Evolutionary conservation across 2,888 invertebrate genomes (phyloP), one percentile per base, ranked within the genome.

Genomic region (Leptinotarsa rubiginosa): DNA sequence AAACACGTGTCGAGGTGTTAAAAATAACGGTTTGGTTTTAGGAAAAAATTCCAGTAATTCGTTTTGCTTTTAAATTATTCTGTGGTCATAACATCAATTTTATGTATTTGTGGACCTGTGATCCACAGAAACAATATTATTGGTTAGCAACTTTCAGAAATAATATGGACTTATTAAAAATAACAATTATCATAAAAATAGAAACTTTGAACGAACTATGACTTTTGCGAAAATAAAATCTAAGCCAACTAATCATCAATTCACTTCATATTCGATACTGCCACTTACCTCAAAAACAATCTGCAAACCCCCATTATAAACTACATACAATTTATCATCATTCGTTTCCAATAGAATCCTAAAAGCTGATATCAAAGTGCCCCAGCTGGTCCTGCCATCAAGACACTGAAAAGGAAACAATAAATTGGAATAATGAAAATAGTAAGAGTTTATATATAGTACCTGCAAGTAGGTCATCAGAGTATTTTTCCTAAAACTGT

Each of bases 331-430:
- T 79, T 96, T 91, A 88, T 97, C 97, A 83, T 97, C 97, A 82
- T 95, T 95, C 52, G 93, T 94, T 85, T 97, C 97, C 59, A 97
- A 93, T 62, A 97, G 90, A 82, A 96, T 96, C 86, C 96, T 93
- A 85, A 97, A 92, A 65, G 96, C 96, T 62, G 95, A 94, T 85
- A 97, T 96, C 56, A 97, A 89, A n/a, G 97, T 97, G 67, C 96
- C 94, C 97, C 97, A 97, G 86, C 95, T 95, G 0, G 96, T 95
- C 73, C 97, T 91, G 2, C 96, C 96, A 87, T 97, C 97, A 70
- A 97, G 89, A 83, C 95, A 94, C 89, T 88, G 79, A 76, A 83
- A 47, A 65, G 13, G 69, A 62, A 50, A 50, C 7, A 15, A n/a
- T n/a, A 50, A 50, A 50, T 4, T 50, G 7, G 13, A 50, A 15